Percentiles rank a stretch among this genome's conserved stretches.
Evolutionary conservation across 2,888 invertebrate genomes (phyloP).

Genomic region (Archaeoteleia sp.): DNA sequence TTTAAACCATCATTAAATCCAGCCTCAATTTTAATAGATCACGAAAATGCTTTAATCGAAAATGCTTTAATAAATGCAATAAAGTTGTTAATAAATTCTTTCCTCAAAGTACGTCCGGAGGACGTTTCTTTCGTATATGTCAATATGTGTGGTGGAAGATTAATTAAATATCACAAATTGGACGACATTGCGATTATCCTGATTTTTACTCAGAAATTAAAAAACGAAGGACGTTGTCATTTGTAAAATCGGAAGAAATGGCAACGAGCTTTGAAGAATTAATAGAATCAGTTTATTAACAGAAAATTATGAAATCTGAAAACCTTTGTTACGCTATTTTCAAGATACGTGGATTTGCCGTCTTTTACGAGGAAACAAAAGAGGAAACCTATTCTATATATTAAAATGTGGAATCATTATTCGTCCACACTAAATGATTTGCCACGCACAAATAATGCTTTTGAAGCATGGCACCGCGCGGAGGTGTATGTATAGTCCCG

Average conservation of each 20-base stretch:
- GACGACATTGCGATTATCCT: neutral
- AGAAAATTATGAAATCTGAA: slow-evolving; percentile 1
- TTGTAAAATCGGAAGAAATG: neutral
- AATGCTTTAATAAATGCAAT: too few relatives aligned
- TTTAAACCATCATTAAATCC: neutral
- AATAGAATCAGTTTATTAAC: neutral
- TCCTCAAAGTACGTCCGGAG: neutral
- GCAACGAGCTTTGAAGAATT: neutral
- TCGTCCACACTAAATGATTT: too few relatives aligned
- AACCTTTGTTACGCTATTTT: slow-evolving; percentile 1
- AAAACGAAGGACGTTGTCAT: neutral
- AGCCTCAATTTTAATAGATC: neutral
- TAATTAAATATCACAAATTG: neutral
- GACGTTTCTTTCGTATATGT: slow-evolving; percentile 2
- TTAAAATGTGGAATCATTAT: too few relatives aligned
- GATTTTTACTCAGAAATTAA: slow-evolving; percentile 1
- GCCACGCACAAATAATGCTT: too few relatives aligned
- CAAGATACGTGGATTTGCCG: neutral
- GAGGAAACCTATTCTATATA: too few relatives aligned
- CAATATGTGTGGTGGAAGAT: slow-evolving; percentile 3
- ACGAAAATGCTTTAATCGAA: neutral
- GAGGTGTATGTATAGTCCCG: too few relatives aligned
- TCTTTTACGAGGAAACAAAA: too few relatives aligned
- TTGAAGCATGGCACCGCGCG: too few relatives aligned
- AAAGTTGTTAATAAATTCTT: neutral